Conservation (phyloP, 2,888 invertebrate species). For the Acleris literana region DNA sequence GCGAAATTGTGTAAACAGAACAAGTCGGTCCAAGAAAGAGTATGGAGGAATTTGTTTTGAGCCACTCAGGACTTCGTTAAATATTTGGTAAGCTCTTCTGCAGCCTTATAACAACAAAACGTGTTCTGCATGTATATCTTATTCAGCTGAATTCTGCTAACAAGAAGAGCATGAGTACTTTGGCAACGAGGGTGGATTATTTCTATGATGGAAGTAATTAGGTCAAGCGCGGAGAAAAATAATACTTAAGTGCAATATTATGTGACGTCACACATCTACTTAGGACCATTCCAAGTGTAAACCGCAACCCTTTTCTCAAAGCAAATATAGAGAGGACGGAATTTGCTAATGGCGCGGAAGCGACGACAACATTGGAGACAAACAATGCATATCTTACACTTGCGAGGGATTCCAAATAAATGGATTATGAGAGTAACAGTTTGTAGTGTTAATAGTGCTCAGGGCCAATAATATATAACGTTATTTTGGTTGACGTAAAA, state of each 20-base stretch:
- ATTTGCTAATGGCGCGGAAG: slow-evolving; percentile 59
- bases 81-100: slow-evolving; percentile 79
- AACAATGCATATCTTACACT: slow-evolving; percentile 58
- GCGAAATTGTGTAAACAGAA: slow-evolving; percentile 76
- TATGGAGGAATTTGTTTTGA: slow-evolving; percentile 82
- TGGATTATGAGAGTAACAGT: slow-evolving; percentile 27
- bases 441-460: slow-evolving; percentile 1
- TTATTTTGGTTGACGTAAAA: too few relatives aligned
- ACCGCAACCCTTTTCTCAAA: slow-evolving; percentile 45
- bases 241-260: slow-evolving; percentile 32
- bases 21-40: slow-evolving; percentile 69
- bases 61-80: slow-evolving; percentile 78
- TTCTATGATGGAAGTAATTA: background rate
- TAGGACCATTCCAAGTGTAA: slow-evolving; percentile 37
- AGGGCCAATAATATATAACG: background rate
- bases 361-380: slow-evolving; percentile 53
- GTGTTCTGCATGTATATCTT: slow-evolving; percentile 62
- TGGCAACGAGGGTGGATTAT: background rate
- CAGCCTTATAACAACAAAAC: slow-evolving; percentile 53
- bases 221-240: slow-evolving; percentile 1
- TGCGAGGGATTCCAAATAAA: slow-evolving; percentile 43
- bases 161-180: background rate
- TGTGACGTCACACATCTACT: slow-evolving; percentile 41
- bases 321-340: slow-evolving; percentile 53
- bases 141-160: slow-evolving; percentile 47